Evolutionary conservation across 2,113 vertebrate genomes (phyloP).

Genomic region (Mormoops blainvillei): DNA sequence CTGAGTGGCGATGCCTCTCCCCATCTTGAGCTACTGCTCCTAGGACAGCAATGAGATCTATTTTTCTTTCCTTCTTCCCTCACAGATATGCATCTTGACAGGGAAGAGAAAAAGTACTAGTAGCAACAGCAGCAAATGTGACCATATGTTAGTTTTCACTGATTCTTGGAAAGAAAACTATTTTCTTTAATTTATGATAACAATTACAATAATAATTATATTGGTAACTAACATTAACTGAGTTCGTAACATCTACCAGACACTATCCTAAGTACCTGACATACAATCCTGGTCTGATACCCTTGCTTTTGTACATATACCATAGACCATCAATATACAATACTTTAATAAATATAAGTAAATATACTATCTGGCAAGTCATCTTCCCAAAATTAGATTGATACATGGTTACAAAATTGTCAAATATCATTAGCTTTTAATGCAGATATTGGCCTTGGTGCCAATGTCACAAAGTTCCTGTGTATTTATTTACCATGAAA

Average conservation of each 20-base stretch:
- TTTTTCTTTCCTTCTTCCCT: background rate
- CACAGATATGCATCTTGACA: background rate
- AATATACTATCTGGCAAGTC: background rate
- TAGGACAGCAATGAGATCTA: background rate
- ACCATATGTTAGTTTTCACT: background rate
- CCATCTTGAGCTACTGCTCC: background rate
- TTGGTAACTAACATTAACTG: background rate
- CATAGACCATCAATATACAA: background rate
- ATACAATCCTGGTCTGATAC: background rate
- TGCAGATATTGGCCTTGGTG: background rate
- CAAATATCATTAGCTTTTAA: background rate
- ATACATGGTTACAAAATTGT: background rate
- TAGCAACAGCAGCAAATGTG: background rate
- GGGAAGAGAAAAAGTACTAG: background rate
- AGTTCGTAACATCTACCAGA: background rate
- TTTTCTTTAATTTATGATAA: background rate
- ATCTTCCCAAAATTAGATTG: background rate
- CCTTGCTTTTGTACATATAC: background rate
- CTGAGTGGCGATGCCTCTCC: background rate
- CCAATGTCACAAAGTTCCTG: background rate
- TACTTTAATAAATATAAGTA: conserved; percentile 4
- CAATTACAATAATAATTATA: background rate
- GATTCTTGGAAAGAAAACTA: background rate
- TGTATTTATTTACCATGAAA: conserved; percentile 16
- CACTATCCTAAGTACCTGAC: background rate